Conservation (phyloP, 2,797 vertebrate species). For the Bovichtus diacanthus region DNA sequence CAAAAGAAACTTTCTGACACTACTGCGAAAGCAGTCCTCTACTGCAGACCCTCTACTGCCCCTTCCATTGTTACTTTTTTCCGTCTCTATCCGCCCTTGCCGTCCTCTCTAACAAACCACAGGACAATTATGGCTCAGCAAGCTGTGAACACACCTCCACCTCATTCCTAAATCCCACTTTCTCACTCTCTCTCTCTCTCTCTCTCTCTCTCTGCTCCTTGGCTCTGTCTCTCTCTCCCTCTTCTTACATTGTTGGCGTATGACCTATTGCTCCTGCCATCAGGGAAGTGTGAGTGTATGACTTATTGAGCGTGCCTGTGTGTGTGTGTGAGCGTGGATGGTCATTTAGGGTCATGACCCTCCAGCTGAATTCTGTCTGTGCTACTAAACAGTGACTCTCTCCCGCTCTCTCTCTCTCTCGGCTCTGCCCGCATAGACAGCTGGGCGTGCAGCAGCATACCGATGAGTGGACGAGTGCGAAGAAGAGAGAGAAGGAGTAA, state of each 20-base stretch:
- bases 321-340: conserved; percentile 55
- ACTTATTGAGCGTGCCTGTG: conserved; percentile 62
- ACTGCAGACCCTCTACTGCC: conserved; percentile 51
- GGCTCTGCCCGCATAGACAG: conserved; percentile 73
- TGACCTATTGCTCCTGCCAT: conserved; percentile 75
- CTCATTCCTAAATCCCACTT: conserved; percentile 48
- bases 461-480: conserved; percentile 70
- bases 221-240: conserved; percentile 10
- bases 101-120: conserved; percentile 26
- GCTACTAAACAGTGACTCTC: conserved; percentile 73
- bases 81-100: conserved; percentile 22
- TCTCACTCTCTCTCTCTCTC: conserved; percentile 13
- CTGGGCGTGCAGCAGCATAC: conserved; percentile 72
- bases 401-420: conserved; percentile 40
- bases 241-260: conserved; percentile 54
- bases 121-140: conserved; percentile 52
- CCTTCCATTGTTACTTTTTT: conserved; percentile 24
- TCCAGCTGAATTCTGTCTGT: conserved; percentile 75
- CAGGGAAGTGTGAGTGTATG: conserved; percentile 67
- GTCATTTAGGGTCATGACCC: conserved; percentile 75
- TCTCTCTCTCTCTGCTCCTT: conserved; percentile 8
- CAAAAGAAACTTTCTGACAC: conserved; percentile 64
- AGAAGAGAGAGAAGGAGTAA: conserved; percentile 26
- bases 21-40: conserved; percentile 54
- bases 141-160: conserved; percentile 30